Percentiles rank a stretch among this genome's conserved stretches.
Evolutionary conservation across 2,888 invertebrate species (phyloP).

Genomic region (Vesta saturnalis): DNA sequence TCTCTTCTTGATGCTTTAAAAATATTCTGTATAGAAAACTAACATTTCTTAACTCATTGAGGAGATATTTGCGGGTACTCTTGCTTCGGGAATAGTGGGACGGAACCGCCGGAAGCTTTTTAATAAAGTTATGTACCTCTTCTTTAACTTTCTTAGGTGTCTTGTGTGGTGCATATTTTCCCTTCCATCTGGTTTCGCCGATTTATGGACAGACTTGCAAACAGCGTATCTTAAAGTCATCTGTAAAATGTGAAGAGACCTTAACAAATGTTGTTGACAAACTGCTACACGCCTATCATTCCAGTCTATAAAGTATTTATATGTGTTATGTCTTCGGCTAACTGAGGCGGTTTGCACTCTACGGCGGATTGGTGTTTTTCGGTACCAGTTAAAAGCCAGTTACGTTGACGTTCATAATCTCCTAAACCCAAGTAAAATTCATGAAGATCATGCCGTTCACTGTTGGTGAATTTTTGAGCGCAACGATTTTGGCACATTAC

Average conservation of each 20-base stretch:
- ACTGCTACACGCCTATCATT: not conserved
- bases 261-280: constrained; percentile 12
- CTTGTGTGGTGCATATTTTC: not conserved
- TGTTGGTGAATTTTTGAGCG: not conserved
- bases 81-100: not conserved
- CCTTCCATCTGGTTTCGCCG: not conserved
- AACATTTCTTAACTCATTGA: constrained; percentile 5
- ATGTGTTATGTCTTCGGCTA: not conserved
- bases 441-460: constrained; percentile 4
- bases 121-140: not conserved
- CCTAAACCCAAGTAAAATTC: constrained; percentile 18
- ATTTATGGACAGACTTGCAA: not conserved
- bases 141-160: constrained; percentile 3
- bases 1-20: constrained; percentile 7
- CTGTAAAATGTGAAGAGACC: constrained; percentile 22
- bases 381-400: constrained; percentile 7
- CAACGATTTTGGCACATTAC: constrained; percentile 6
- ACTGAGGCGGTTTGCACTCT: constrained; percentile 19
- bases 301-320: not conserved
- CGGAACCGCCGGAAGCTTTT: not conserved
- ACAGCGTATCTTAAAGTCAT: constrained; percentile 17
- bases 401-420: constrained; percentile 4
- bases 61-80: constrained; percentile 17
- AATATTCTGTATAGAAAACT: not conserved
- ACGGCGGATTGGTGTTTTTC: constrained; percentile 9